A percentile compares a stretch with the other conserved stretches of the same genome.
phyloP scores from a whole-genome alignment of 2,113 vertebrate species.

The Phrynosoma blainvillii region DNA sequence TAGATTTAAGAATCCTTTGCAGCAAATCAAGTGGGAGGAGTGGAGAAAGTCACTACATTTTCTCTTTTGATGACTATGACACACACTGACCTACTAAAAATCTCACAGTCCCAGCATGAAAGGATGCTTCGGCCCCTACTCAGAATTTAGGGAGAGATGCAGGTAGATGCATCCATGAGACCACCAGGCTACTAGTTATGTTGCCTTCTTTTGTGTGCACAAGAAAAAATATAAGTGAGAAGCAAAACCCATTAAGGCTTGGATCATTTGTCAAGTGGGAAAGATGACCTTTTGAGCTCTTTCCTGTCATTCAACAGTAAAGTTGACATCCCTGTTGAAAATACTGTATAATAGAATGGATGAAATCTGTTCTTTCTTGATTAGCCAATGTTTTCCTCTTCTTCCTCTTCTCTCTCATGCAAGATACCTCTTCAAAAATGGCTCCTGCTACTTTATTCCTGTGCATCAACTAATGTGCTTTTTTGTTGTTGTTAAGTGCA shows the following conservation, averaged over 20 bases:
- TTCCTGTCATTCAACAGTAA: not conserved
- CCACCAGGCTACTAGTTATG: not conserved
- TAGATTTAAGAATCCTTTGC: too few relatives aligned
- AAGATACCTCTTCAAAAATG: not conserved
- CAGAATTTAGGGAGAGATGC: not conserved
- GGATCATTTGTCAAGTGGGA: not conserved
- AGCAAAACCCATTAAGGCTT: not conserved
- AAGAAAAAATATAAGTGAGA: not conserved
- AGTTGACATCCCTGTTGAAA: not conserved
- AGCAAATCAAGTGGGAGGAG: too few relatives aligned
- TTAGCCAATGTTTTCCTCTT: not conserved
- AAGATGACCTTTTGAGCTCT: not conserved
- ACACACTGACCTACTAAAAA: not conserved
- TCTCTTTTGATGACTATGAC: not conserved
- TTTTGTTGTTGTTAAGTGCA: constrained; percentile 2
- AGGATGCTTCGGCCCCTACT: not conserved
- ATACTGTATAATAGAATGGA: not conserved
- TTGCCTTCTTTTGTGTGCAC: not conserved
- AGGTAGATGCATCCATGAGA: not conserved
- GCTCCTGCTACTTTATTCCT: not conserved
- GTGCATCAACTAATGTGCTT: not conserved
- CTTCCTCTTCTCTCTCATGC: not conserved
- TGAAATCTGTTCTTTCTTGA: not conserved
- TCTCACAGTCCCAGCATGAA: not conserved
- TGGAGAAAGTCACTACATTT: too few relatives aligned